A percentile compares a stretch with the other conserved stretches of the same genome.
phyloP scores from a whole-genome alignment of 1,140 invertebrate genomes.

The Phymastichus coffea region DNA sequence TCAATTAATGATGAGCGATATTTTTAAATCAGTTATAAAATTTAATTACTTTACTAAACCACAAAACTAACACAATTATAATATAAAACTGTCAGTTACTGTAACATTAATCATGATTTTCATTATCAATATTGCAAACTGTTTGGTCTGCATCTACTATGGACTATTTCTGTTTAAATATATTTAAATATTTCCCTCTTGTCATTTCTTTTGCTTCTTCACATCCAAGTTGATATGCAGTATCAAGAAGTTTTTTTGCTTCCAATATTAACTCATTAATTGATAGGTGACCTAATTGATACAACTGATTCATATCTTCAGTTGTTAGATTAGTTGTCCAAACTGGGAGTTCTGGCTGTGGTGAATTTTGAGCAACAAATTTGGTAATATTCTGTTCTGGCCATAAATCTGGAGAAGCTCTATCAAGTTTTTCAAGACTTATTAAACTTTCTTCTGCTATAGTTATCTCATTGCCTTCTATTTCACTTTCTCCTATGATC shows the following conservation, averaged over 20 bases:
- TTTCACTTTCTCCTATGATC: constrained; percentile 11
- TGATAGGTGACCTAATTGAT: constrained; percentile 74
- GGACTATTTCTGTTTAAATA: constrained; percentile 68
- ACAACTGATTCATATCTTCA: constrained; percentile 53
- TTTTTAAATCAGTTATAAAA: no score
- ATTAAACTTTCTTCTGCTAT: constrained; percentile 66
- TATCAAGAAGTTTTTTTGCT: constrained; percentile 89
- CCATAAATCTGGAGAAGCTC: constrained; percentile 90
- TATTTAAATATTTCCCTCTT: constrained; percentile 89
- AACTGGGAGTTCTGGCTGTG: constrained; percentile 41
- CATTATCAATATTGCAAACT: no score
- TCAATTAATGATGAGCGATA: no score
- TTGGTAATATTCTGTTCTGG: constrained; percentile 82
- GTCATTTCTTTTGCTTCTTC: constrained; percentile 97
- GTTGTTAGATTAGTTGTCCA: constrained; percentile 47
- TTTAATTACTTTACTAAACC: no score
- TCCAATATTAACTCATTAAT: constrained; percentile 82
- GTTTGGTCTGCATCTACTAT: no score
- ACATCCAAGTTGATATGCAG: constrained; percentile 88
- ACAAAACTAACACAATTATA: no score
- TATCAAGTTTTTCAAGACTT: constrained; percentile 85
- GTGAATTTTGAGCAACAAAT: constrained; percentile 55
- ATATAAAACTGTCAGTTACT: no score
- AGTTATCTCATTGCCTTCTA: constrained; percentile 9
- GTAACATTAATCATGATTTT: no score